Evolutionary conservation across 2,797 vertebrate species (phyloP).

Genomic region (Neoniphon sammara): DNA sequence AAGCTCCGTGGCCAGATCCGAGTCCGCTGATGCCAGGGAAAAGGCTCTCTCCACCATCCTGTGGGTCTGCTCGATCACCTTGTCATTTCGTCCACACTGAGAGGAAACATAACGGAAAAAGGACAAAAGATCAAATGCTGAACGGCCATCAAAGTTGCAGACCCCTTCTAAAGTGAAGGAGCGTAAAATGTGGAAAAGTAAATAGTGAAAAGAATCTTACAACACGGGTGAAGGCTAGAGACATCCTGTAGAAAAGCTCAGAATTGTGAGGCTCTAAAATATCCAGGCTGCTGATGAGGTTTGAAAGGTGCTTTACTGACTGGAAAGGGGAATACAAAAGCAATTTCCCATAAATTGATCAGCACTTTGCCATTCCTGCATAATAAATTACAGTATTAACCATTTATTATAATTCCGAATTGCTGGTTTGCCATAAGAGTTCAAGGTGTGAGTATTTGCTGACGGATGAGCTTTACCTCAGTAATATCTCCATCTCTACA

Average conservation of each 20-base stretch:
- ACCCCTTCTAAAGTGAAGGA: not conserved
- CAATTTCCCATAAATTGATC: constrained; percentile 23
- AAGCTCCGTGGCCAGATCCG: constrained; percentile 93
- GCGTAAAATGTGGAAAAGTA: not conserved
- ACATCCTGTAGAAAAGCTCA: constrained; percentile 89
- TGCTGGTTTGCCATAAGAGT: not conserved
- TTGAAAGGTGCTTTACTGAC: constrained; percentile 87
- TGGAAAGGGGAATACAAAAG: constrained; percentile 69
- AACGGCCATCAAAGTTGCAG: not conserved
- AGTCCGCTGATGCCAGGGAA: constrained; percentile 81
- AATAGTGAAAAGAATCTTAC: constrained; percentile 79
- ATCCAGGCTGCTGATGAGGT: constrained; percentile 87
- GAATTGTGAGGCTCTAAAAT: constrained; percentile 89
- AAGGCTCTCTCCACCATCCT: constrained; percentile 91
- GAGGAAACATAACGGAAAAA: not conserved
- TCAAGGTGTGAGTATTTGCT: not conserved
- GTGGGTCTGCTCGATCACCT: constrained; percentile 89
- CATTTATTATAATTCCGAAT: not conserved
- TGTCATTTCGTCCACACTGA: constrained; percentile 92
- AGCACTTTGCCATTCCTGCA: constrained; percentile 4
- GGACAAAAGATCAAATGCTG: not conserved
- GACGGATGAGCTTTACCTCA: constrained; percentile 82
- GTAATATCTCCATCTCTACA: constrained; percentile 90
- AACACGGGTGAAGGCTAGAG: constrained; percentile 92
- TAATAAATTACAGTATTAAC: not conserved